phyloP scores from a whole-genome alignment of 2,888 invertebrate genomes.

The Diplazon laetatorius region DNA sequence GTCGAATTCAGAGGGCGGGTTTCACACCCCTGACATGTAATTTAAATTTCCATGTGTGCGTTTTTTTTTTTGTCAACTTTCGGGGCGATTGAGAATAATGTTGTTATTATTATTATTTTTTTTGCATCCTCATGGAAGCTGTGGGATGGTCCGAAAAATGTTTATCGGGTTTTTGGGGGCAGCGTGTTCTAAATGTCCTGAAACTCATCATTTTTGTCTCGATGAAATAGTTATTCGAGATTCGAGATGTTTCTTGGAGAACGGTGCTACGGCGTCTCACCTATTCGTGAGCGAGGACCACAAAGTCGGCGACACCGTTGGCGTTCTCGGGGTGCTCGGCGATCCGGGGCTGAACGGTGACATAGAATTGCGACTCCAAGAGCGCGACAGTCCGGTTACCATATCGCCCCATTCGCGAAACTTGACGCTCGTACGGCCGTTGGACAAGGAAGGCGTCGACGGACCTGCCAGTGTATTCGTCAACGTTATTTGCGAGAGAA shows the following conservation, averaged over 20 bases:
- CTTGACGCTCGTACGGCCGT: conserved; percentile 88
- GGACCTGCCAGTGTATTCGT: conserved; percentile 94
- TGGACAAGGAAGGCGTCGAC: conserved; percentile 93
- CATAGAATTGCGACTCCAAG: conserved; percentile 90
- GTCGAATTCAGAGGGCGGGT: not conserved
- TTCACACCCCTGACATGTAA: too few species aligned
- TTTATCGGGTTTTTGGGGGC: too few species aligned
- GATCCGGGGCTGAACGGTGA: conserved; percentile 90
- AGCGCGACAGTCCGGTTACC: conserved; percentile 90
- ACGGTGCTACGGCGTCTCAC: conserved; percentile 95
- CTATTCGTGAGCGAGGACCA: conserved; percentile 95
- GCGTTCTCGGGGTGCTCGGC: conserved; percentile 91
- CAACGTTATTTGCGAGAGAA: conserved; percentile 92
- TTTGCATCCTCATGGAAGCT: too few species aligned
- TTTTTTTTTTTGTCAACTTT: not conserved
- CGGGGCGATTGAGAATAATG: not conserved
- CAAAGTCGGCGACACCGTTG: conserved; percentile 90
- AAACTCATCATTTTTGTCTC: too few species aligned
- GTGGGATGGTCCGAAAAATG: too few species aligned
- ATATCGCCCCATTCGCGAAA: conserved; percentile 91
- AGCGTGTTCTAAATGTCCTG: too few species aligned
- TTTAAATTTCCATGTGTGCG: too few species aligned
- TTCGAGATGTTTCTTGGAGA: conserved; percentile 94
- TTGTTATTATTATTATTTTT: not conserved
- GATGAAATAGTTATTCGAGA: conserved; percentile 87